A percentile compares a stretch with the other conserved stretches of the same genome.
phyloP scores from a whole-genome alignment of 1,140 invertebrate species.

The Apis laboriosa region DNA sequence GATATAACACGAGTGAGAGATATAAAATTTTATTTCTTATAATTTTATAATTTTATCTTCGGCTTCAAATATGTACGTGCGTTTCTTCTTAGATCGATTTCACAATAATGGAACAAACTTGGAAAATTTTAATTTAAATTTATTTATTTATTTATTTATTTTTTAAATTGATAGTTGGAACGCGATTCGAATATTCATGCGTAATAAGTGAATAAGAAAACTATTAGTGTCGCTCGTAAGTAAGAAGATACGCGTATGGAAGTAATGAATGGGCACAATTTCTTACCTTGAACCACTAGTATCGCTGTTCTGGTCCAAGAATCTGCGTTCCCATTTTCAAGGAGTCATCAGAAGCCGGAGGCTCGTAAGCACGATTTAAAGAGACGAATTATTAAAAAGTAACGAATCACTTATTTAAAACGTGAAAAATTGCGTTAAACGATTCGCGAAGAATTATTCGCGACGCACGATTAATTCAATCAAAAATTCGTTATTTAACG shows the following conservation, averaged over 20 bases:
- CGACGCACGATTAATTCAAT: too few relatives aligned
- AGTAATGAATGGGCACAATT: constrained; percentile 1
- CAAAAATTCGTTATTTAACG: too few relatives aligned
- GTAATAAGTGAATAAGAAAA: background rate
- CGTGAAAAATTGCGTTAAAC: background rate
- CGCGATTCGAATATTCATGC: too few relatives aligned
- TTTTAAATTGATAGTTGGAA: too few relatives aligned
- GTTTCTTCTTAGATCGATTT: background rate
- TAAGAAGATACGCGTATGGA: background rate
- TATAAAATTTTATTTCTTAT: too few relatives aligned
- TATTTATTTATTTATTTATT: too few relatives aligned
- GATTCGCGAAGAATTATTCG: too few relatives aligned
- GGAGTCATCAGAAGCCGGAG: background rate
- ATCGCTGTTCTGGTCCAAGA: constrained; percentile 4
- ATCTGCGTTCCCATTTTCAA: constrained; percentile 8
- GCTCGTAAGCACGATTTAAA: background rate
- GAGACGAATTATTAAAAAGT: background rate
- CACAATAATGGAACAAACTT: too few relatives aligned
- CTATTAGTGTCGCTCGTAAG: background rate
- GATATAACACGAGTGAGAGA: too few relatives aligned
- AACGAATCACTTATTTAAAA: background rate
- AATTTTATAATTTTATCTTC: background rate
- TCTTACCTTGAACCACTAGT: constrained; percentile 6
- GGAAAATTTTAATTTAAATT: too few relatives aligned
- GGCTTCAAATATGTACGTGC: background rate